phyloP scores from a whole-genome alignment of 2,797 vertebrate species.

The Nyctibius grandis region DNA sequence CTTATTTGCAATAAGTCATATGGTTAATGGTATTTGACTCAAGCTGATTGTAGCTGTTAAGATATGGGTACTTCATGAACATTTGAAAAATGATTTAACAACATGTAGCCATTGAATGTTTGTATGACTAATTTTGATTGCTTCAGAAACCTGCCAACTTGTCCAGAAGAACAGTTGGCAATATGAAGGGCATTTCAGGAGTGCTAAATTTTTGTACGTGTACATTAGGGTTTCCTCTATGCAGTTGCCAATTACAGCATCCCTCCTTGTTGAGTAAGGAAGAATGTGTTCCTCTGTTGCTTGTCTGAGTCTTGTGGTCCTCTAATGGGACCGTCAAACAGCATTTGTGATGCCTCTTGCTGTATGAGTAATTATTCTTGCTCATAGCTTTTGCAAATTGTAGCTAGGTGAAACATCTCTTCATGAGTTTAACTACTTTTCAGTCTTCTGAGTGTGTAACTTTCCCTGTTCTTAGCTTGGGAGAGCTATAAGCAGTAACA shows the following conservation, averaged over 20 bases:
- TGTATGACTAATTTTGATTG: background rate
- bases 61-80: background rate
- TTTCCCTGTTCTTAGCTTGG: background rate
- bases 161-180: background rate
- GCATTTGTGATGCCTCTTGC: background rate
- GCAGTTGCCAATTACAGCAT: background rate
- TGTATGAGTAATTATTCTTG: background rate
- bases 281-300: background rate
- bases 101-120: background rate
- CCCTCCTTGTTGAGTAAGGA: background rate
- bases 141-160: background rate
- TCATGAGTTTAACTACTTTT: background rate
- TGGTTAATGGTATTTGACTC: background rate
- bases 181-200: background rate
- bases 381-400: background rate
- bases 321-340: background rate
- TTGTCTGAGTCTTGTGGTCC: background rate
- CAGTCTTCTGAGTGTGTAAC: background rate
- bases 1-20: background rate
- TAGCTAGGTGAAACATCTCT: background rate
- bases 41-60: background rate
- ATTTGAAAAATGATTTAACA: background rate
- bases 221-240: background rate
- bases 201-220: background rate
- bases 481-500: background rate